Evolutionary conservation across 2,113 vertebrate genomes (phyloP), one percentile per base, ranked within the genome.

Genomic region (Atlantisia rogersi): DNA sequence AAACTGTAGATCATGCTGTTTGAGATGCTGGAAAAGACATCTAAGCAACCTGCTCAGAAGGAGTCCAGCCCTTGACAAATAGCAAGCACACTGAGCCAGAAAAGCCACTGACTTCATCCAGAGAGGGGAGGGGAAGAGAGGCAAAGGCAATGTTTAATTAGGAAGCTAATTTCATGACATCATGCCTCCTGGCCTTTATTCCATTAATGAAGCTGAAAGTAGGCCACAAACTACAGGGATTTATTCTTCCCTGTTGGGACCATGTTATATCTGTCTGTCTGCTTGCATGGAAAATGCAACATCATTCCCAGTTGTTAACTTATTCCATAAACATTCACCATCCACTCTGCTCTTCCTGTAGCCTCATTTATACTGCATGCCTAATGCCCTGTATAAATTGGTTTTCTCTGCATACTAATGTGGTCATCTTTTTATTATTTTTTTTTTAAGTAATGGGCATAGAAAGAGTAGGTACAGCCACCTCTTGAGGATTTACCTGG

Each of bases 101-200:
- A 90, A 82, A 88, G 42, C 52, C 82, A 90, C 94, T 93, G 89
- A 93, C 65, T 93, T 96, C 80, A 94, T 90, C 74, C 70, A 94
- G 84, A 88, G 37, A 83, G 14, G n/a, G 93, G 79, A 94, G 94
- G 86, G 80, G 53, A 86, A 91, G 81, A 76, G 50, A 93, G 65
- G 68, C 88, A 87, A 84, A 97, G 88, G 91, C 96, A 88, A 95
- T 98, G 97, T 97, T 98, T 98, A 98, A 98, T 98, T 98, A 97
- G 97, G 96, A 95, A 97, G 94, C 91, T 97, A 97, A 97, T 98
- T 97, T 97, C 93, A 93, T 97, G 97, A 98, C 97, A 98, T 98
- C 97, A 96, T 97, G 94, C 97, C 95, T 98, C 80, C 94, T 96
- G 97, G 96, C 95, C 92, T 96, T 96, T 96, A 93, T 98, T 97